phyloP scores from a whole-genome alignment of 1,140 invertebrate genomes.

The Neomicropteryx cornuta region DNA sequence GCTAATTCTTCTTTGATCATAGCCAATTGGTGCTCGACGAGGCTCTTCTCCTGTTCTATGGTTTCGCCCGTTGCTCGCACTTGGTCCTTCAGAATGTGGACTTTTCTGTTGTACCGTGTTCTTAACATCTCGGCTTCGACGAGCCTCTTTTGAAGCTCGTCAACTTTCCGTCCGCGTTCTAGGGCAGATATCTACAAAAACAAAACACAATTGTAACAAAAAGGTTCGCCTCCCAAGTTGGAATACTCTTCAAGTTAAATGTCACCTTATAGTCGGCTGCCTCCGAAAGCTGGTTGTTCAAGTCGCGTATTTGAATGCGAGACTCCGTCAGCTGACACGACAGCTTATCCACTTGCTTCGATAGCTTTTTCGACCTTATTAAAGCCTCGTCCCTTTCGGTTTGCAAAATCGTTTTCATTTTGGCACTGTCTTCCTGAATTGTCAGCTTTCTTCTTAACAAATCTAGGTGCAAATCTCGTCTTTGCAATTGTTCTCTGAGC shows the following conservation, averaged over 20 bases:
- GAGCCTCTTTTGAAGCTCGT: conserved; percentile 66
- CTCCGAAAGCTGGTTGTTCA: conserved; percentile 68
- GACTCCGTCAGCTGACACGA: conserved; percentile 61
- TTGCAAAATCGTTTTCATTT: conserved; percentile 52
- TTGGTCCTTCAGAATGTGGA: conserved; percentile 59
- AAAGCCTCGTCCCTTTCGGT: conserved; percentile 69
- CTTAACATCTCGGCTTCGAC: conserved; percentile 61
- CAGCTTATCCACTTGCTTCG: conserved; percentile 64
- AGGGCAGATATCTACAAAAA: conserved; percentile 59
- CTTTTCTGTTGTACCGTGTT: conserved; percentile 57
- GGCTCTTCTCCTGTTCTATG: conserved; percentile 55
- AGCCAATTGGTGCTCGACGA: conserved; percentile 54
- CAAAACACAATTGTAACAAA: conserved; percentile 6
- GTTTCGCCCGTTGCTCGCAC: conserved; percentile 49
- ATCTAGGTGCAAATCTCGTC: conserved; percentile 84
- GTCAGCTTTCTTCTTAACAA: conserved; percentile 75
- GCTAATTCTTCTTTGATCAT: conserved; percentile 59
- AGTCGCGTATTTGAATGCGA: conserved; percentile 56
- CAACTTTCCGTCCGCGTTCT: conserved; percentile 70
- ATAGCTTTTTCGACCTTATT: conserved; percentile 58
- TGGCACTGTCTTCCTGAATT: conserved; percentile 60
- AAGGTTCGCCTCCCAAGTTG: no score
- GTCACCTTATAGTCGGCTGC: conserved; percentile 74
- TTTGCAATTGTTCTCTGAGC: conserved; percentile 77
- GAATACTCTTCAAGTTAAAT: no score